Conservation (phyloP, 2,888 invertebrate species). For the Desoria tigrina region DNA sequence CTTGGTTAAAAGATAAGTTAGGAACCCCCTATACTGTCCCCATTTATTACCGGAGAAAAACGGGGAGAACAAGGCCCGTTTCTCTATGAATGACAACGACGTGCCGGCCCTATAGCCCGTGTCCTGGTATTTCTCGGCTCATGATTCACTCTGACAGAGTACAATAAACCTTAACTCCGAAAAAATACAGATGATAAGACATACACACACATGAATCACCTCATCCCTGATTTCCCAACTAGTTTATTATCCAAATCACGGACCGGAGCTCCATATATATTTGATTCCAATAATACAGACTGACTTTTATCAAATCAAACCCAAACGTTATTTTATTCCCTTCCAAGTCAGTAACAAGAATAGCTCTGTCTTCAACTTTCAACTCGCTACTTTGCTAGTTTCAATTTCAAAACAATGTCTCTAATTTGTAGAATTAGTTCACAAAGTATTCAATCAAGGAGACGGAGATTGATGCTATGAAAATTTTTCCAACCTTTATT, state of each 20-base stretch:
- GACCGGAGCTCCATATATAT: background rate
- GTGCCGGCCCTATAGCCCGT: background rate
- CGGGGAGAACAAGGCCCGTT: background rate
- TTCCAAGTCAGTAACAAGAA: too few relatives aligned
- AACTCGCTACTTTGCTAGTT: too few relatives aligned
- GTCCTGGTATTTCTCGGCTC: background rate
- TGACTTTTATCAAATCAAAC: too few relatives aligned
- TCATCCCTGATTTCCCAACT: constrained; percentile 10
- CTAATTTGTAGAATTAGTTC: too few relatives aligned
- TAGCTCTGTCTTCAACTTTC: too few relatives aligned
- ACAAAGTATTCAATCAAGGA: too few relatives aligned
- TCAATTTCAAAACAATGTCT: too few relatives aligned
- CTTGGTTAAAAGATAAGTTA: background rate
- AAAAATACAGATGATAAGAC: background rate
- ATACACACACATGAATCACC: background rate
- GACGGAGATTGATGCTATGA: too few relatives aligned
- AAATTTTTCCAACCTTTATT: too few relatives aligned
- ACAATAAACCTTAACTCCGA: constrained; percentile 1
- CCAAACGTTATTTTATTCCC: too few relatives aligned
- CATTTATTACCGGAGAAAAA: constrained; percentile 15
- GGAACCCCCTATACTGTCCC: constrained; percentile 6
- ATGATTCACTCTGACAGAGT: constrained; percentile 14
- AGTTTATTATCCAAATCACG: constrained; percentile 19
- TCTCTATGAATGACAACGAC: constrained; percentile 23
- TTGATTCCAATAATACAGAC: background rate